Evolutionary conservation across 2,797 vertebrate species (phyloP), one percentile per base, ranked within the genome.

Genomic region (Eulemur albifrons): DNA sequence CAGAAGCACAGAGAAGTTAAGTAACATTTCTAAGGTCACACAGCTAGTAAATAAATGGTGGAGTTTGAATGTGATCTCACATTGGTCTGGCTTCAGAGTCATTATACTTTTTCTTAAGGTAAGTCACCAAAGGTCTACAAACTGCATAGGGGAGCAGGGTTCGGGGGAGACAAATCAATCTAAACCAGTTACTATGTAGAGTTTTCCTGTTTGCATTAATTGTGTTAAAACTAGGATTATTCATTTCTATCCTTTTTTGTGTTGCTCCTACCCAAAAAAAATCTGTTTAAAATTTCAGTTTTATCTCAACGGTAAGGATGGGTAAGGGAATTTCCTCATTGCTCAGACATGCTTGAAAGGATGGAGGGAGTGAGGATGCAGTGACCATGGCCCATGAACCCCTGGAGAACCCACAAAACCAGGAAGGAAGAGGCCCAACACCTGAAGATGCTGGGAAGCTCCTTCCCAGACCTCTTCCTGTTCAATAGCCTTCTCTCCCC

Each of bases 211-310:
- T 75, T 87, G 35, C 32, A 69, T 75, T 27, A 77, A 21, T 72
- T 93, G 7, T 82, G n/a, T 52, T 84, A 88, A 88, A 95, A 80
- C 27, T 84, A 75, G 40, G 17, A 93, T 90, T 25, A 32, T n/a
- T 90, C 38, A 23, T 73, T 70, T 95, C 63, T 90, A 7, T 73
- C 4, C 14, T 65, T 83, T 90, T 63, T 13, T 50, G 21, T 73
- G 6, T 61, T 87, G 12, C 80, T 90, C 27, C 57, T 90, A 92
- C 35, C 54, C 30, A 75, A 90, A 84, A 73, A 87, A 15, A 45
- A 79, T 43, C 6, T 63, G 84, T 94, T 27, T 52, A 45, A 69
- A 94, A 69, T 69, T 93, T 82, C 25, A 27, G 2, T 75, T 67
- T 54, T 70, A 50, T 80, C 57, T 93, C 67, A 86, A 50, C 23